A percentile compares a stretch with the other conserved stretches of the same genome.
These are phyloP conservation scores for Oligia strigilis DNA, from an alignment of 2,888 invertebrate genomes.

Conservation along the genomic window DNA sequence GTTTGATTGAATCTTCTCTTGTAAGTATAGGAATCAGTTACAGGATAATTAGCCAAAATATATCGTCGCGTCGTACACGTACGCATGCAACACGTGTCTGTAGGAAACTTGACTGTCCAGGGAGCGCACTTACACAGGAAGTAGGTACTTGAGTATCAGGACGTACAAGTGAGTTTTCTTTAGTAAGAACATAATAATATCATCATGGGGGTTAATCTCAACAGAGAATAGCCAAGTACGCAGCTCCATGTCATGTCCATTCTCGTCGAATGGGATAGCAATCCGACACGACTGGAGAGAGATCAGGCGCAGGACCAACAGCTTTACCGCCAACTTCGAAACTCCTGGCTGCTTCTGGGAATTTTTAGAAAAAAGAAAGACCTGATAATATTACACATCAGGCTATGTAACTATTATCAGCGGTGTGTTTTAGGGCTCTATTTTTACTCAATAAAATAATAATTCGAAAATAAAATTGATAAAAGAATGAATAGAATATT, in stretches of 20 bases:
- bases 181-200: background rate
- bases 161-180: background rate
- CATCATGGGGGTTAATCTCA: background rate
- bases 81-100: background rate
- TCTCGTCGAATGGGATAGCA: background rate
- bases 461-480: conserved; percentile 25
- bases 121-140: background rate
- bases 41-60: background rate
- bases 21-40: background rate
- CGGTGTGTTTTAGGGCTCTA: conserved; percentile 34
- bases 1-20: background rate
- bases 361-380: background rate
- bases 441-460: conserved; percentile 46
- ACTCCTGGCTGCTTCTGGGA: background rate
- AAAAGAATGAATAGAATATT: background rate
- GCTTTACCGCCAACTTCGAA: background rate
- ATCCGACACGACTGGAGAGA: background rate
- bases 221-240: background rate
- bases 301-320: background rate
- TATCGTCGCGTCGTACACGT: background rate
- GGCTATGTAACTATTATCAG: conserved; percentile 25
- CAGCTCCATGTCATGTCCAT: background rate
- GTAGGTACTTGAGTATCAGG: background rate
- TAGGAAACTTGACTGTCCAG: background rate
- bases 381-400: background rate